A percentile compares a stretch with the other conserved stretches of the same genome.
Evolutionary conservation across 2,113 vertebrate genomes (phyloP).

Genomic region (Sinocyclocheilus maitianheensis): DNA sequence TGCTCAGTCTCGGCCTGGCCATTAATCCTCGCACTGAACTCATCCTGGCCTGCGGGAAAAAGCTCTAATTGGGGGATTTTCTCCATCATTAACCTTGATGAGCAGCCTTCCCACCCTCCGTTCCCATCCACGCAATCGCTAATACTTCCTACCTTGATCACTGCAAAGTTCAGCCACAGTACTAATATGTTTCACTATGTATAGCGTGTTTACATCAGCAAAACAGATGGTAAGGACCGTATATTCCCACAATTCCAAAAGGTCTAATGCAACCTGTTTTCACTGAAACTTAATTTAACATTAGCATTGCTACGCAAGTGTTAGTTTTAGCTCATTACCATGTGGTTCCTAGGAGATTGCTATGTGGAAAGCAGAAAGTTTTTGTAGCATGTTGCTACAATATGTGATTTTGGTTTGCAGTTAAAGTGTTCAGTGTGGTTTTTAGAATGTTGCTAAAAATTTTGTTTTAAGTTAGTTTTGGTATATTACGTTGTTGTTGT

Average conservation of each 20-base stretch:
- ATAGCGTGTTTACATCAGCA: neutral
- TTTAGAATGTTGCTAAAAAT: too few relatives aligned
- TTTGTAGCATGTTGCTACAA: too few relatives aligned
- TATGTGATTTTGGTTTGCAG: too few relatives aligned
- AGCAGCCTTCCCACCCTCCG: slow-evolving; percentile 62
- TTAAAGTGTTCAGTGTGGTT: too few relatives aligned
- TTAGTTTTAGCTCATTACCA: neutral
- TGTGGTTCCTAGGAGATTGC: too few relatives aligned
- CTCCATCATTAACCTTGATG: slow-evolving; percentile 78
- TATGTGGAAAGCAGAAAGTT: too few relatives aligned
- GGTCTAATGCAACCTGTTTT: neutral
- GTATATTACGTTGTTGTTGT: too few relatives aligned
- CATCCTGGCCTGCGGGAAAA: slow-evolving; percentile 78
- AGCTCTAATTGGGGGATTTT: slow-evolving; percentile 84
- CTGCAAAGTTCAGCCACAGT: slow-evolving; percentile 35
- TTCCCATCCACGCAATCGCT: slow-evolving; percentile 44
- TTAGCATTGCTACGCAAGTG: too few relatives aligned
- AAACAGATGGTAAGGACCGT: neutral
- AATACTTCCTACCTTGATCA: slow-evolving; percentile 51
- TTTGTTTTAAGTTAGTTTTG: too few relatives aligned
- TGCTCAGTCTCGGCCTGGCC: slow-evolving; percentile 61
- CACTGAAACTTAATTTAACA: neutral
- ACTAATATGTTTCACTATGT: slow-evolving; percentile 1
- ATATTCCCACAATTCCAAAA: neutral
- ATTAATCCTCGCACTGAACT: slow-evolving; percentile 79